Evolutionary conservation across 2,888 invertebrate species (phyloP), one percentile per base, ranked within the genome.

Genomic region (Flabesymbios commensalis): DNA sequence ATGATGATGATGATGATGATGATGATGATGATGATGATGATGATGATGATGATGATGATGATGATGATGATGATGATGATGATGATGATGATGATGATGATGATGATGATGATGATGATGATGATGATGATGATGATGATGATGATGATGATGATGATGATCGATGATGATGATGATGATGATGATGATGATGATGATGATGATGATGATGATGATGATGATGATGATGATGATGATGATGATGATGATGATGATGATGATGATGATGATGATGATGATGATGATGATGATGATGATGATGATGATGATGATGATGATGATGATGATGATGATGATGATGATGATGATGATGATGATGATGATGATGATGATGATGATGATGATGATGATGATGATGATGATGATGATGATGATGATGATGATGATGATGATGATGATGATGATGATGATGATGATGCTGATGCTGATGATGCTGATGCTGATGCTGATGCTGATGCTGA

Each of bases 391-490:
- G 26, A 22, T 48, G 48, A 10, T 48, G 31, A 28, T 48, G 29
- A 45, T 28, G 22, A 58, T 59, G 24, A 59, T 59, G 42, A 36
- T 45, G 42, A 28, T 59, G 59, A 36, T 59, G 42, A 59, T 45
- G 41, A 59, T 59, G 42, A 59, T 28, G 57, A 57, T 57, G 57
- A 57, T 57, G 57, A 57, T 57, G 57, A 59, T 59, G 58, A 58
- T 59, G 59, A 57, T 59, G 41, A 58, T 59, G 58, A 58, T 59
- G n/a, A n/a, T n/a, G n/a, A n/a, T n/a, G n/a, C n/a, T n/a, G n/a
- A n/a, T n/a, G n/a, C n/a, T n/a, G n/a, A n/a, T n/a, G n/a, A n/a
- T n/a, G n/a, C n/a, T n/a, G n/a, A n/a, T n/a, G n/a, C n/a, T n/a
- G n/a, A n/a, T n/a, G n/a, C n/a, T n/a, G n/a, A n/a, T n/a, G n/a